Evolutionary conservation across 35 echinoderm and acorn worm species (phyloP).

Genomic region (Patiria miniata): DNA sequence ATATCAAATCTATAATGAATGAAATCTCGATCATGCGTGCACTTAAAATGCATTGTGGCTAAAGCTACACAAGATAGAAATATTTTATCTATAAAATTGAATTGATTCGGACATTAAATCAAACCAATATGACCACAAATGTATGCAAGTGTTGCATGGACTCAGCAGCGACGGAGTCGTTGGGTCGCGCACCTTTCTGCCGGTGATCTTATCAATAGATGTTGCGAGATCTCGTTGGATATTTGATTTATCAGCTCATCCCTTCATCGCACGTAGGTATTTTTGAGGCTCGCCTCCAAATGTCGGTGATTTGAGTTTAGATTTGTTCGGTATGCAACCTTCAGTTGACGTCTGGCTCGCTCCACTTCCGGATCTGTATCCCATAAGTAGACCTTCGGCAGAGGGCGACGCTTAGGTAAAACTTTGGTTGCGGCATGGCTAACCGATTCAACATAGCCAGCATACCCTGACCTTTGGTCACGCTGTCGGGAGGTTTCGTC

Average conservation of each 20-base stretch:
- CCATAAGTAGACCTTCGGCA: neutral
- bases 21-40: no score
- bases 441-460: slow-evolving; percentile 18
- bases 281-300: neutral
- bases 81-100: no score
- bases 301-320: neutral
- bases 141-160: no score
- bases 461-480: neutral
- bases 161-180: slow-evolving; percentile 12
- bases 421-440: slow-evolving; percentile 9
- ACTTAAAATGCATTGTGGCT: no score
- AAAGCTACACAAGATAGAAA: no score
- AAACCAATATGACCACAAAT: no score
- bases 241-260: slow-evolving; percentile 27
- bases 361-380: slow-evolving; percentile 30
- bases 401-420: slow-evolving; percentile 6
- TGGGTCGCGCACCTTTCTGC: slow-evolving; percentile 10
- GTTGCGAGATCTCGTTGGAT: slow-evolving; percentile 25
- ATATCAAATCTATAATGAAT: no score
- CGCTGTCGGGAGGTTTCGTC: neutral
- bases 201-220: slow-evolving; percentile 36
- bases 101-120: no score
- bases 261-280: slow-evolving; percentile 19
- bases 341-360: slow-evolving; percentile 27
- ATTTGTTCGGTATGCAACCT: neutral